Percentiles rank a stretch among this genome's conserved stretches.
phyloP scores from a whole-genome alignment of 2,113 vertebrate genomes.

The Butorides virescens region DNA sequence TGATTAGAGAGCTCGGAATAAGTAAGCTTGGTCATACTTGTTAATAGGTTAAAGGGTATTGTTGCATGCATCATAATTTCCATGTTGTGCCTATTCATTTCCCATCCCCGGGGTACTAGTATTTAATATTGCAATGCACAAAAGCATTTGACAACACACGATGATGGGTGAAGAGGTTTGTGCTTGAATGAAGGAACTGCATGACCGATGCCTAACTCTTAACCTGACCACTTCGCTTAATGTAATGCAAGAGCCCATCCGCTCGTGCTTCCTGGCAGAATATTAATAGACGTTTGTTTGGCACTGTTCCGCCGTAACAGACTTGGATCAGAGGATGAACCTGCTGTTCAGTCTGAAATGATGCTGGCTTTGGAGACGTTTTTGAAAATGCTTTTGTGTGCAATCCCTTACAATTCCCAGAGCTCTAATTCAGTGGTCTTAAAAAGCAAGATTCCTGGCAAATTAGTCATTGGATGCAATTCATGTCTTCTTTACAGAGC shows the following conservation, averaged over 20 bases:
- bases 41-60: conserved; percentile 51
- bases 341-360: conserved; percentile 70
- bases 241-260: neutral
- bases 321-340: conserved; percentile 62
- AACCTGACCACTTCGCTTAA: neutral
- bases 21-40: conserved; percentile 38
- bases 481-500: neutral
- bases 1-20: conserved; percentile 24
- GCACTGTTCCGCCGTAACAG: conserved; percentile 55
- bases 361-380: conserved; percentile 38
- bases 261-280: neutral
- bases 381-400: conserved; percentile 56
- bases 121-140: conserved; percentile 1
- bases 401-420: conserved; percentile 6
- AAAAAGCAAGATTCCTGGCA: conserved; percentile 27
- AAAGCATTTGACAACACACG: neutral
- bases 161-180: conserved; percentile 20
- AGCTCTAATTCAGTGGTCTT: conserved; percentile 18
- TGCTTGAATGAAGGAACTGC: neutral
- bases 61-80: conserved; percentile 38
- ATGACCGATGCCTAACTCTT: neutral
- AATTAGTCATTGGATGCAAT: conserved; percentile 7
- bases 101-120: neutral
- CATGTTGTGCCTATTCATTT: conserved; percentile 28
- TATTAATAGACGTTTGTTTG: conserved; percentile 61